Conservation (phyloP, 2,113 vertebrate genomes). For the Oreochromis aureus region DNA sequence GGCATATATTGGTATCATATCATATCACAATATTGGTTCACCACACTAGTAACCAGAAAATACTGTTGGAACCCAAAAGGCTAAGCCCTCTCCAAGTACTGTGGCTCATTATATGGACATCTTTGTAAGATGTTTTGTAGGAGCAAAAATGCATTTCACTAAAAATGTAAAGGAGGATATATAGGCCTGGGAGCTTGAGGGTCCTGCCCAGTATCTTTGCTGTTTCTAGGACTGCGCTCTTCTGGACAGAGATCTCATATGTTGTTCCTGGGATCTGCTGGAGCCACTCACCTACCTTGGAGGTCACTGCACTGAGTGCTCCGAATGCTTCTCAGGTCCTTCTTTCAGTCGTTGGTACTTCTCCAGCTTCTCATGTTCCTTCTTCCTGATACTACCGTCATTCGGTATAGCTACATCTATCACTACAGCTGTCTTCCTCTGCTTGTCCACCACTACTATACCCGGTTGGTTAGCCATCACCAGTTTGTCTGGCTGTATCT, state of each 20-base stretch:
- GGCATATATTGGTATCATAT: not conserved
- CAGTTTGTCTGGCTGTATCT: not conserved
- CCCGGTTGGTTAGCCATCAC: not conserved
- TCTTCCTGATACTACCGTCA: rapidly evolving
- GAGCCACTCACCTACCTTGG: rapidly evolving
- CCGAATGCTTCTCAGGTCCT: not conserved
- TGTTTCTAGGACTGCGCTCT: not conserved
- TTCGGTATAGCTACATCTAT: not conserved
- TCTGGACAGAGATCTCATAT: not conserved
- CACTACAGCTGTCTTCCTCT: not conserved
- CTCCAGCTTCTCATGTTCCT: not conserved
- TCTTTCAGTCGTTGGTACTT: not conserved
- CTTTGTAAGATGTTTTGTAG: not conserved
- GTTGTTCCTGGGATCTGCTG: not conserved
- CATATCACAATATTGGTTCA: not conserved
- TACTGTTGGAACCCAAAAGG: not conserved
- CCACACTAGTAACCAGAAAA: not conserved
- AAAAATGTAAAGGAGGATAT: not conserved
- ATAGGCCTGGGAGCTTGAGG: not conserved
- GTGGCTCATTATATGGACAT: rapidly evolving
- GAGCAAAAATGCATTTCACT: not conserved
- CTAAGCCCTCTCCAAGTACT: not conserved
- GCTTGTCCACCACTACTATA: not conserved
- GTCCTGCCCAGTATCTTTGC: not conserved
- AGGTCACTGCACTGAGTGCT: not conserved